phyloP scores from a whole-genome alignment of 2,888 invertebrate genomes.

The Emmelina monodactyla region DNA sequence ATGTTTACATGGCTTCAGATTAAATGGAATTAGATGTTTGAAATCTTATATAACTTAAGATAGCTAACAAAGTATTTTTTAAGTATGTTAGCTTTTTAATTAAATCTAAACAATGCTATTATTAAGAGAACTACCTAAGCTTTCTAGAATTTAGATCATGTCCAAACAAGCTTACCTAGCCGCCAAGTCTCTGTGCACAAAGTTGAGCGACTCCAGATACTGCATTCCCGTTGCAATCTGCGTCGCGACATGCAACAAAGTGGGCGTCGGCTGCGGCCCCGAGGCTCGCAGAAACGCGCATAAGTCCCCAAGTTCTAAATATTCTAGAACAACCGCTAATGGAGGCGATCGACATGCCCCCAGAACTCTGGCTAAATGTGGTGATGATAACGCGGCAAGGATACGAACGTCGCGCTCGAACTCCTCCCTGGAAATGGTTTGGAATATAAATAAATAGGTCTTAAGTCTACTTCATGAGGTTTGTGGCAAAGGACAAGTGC shows the following conservation, averaged over 20 bases:
- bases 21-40: too few species aligned
- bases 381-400: conserved; percentile 81
- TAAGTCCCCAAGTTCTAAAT: conserved; percentile 83
- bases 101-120: too few species aligned
- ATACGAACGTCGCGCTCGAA: conserved; percentile 88
- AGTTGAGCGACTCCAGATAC: conserved; percentile 87
- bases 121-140: too few species aligned
- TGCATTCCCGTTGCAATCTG: conserved; percentile 92
- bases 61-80: too few species aligned
- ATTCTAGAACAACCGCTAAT: conserved; percentile 82
- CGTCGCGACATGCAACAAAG: conserved; percentile 70
- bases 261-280: conserved; percentile 70
- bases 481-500: too few species aligned
- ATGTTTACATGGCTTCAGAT: too few species aligned
- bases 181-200: conserved; percentile 90
- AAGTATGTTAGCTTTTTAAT: too few species aligned
- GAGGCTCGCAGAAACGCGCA: conserved; percentile 80
- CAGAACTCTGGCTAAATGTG: conserved; percentile 77
- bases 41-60: too few species aligned
- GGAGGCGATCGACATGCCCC: conserved; percentile 82
- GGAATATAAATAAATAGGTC: too few species aligned
- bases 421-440: conserved; percentile 73
- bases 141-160: too few species aligned
- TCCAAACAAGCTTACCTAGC: too few species aligned
- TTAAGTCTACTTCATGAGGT: too few species aligned